Base-by-base conservation (phyloP, 2,888 invertebrate species). In the Caenorhabditis angaria region DNA sequence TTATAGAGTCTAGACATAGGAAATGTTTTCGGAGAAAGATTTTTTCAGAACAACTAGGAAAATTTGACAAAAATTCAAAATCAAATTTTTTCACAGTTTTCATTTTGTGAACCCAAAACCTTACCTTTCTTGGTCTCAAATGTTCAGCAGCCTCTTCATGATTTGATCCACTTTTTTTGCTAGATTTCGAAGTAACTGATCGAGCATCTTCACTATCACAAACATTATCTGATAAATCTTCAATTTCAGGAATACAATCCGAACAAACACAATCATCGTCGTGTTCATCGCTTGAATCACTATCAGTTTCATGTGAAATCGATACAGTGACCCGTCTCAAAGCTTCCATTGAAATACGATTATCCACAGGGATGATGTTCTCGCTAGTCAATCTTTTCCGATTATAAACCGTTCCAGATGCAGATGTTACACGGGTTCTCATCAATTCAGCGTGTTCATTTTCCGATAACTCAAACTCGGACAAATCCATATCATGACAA, bases 401-500 rank as follows among this genome's bases (percentile, higher is more conserved):
- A 58, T 58, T 58, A 25, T 58, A 58, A 4, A 58, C 47, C 18
- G 58, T 58, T 58, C 58, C 58, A 22, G 58, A 58, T 47, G 58
- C n/a, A 2, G 58, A 56, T 12, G n/a, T 29, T 5, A 56, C 20
- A 81, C 29, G 73, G 76, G 63, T 81, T 73, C 24, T 71, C 70
- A 25, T 69, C 64, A 41, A 50, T 53, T 55, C 55, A n/a, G 47
- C 55, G 22, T 10, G 10, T 35, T 60, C 60, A 35, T 50, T 51
- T 24, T 28, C 20, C 3, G 90, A 87, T 65, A 91, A 80, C 85
- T 91, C 91, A 88, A 91, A 91, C 64, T 87, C 86, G 2, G 90
- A 88, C n/a, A 91, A 87, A 6, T 88, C 88, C 27, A 91, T 87
- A 63, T 88, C 88, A 56, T 88, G 78, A 74, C 91, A 91, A 79